Evolutionary conservation across 1,140 invertebrate species (phyloP).

Genomic region (Marisa cornuarietis): DNA sequence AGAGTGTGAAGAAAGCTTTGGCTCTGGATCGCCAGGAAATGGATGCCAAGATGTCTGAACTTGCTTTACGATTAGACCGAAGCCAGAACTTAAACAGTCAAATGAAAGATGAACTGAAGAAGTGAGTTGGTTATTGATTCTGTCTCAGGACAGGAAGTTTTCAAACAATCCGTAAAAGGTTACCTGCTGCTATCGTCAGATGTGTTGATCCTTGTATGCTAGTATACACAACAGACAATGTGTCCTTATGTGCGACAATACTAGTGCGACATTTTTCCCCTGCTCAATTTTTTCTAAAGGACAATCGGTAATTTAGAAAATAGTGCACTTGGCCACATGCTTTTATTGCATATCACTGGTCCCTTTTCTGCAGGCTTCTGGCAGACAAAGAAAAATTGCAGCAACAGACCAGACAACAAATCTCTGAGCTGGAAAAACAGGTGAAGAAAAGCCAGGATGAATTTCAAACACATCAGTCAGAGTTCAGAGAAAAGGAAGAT

Average conservation of each 20-base stretch:
- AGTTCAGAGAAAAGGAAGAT: neutral
- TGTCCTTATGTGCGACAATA: neutral
- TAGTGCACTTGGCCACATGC: neutral
- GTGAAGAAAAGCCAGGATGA: slow-evolving; percentile 27
- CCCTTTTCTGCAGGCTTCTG: neutral
- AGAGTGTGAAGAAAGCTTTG: slow-evolving; percentile 13
- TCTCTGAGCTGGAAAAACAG: slow-evolving; percentile 29
- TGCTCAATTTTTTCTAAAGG: no score
- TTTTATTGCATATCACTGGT: neutral
- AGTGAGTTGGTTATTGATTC: slow-evolving; percentile 18
- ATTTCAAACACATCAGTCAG: slow-evolving; percentile 18
- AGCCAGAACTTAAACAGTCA: slow-evolving; percentile 14
- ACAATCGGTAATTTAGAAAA: neutral
- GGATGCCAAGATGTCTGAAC: slow-evolving; percentile 8
- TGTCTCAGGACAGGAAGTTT: neutral
- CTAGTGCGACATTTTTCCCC: neutral
- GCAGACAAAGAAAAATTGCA: slow-evolving; percentile 23
- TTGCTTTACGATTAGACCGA: neutral
- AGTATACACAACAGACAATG: neutral
- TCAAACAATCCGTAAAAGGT: neutral
- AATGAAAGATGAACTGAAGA: slow-evolving; percentile 33
- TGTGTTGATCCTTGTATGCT: neutral
- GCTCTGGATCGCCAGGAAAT: neutral
- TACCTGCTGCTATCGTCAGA: neutral
- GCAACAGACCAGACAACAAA: slow-evolving; percentile 24